Conservation (phyloP, 2,113 vertebrate genomes). For the Poicephalus meyeri region DNA sequence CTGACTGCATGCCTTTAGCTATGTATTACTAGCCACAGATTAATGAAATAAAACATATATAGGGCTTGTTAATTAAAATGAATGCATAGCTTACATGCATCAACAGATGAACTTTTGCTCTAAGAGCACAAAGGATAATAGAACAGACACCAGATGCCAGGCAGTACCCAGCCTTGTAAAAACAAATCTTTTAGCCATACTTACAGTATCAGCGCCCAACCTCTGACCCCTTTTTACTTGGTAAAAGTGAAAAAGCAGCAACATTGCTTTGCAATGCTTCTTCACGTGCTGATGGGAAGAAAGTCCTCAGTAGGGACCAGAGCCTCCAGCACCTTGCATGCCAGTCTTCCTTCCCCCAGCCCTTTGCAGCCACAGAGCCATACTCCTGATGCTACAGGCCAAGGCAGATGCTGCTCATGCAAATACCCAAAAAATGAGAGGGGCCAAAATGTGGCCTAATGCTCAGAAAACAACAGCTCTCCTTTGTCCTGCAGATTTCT, state of each 20-base stretch:
- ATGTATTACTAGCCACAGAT: background rate
- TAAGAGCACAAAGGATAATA: background rate
- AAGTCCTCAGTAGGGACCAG: background rate
- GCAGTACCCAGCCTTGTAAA: background rate
- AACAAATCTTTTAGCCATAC: background rate
- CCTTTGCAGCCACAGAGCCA: background rate
- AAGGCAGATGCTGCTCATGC: background rate
- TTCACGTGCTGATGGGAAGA: background rate
- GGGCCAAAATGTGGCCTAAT: accelerated
- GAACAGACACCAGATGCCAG: background rate
- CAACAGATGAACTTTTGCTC: background rate
- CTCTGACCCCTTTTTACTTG: background rate
- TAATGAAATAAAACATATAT: background rate
- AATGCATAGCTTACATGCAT: background rate
- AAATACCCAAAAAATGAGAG: accelerated
- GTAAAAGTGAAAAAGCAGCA: background rate
- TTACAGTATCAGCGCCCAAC: background rate
- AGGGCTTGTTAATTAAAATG: background rate
- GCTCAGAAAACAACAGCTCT: background rate
- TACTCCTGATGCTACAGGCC: too few relatives aligned
- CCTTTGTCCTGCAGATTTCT: background rate
- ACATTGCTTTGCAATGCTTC: background rate
- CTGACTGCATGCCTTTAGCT: background rate
- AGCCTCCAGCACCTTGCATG: accelerated
- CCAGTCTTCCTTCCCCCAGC: background rate